Conservation (phyloP, 1,140 invertebrate species). For the Drosophila sulfurigaster region DNA sequence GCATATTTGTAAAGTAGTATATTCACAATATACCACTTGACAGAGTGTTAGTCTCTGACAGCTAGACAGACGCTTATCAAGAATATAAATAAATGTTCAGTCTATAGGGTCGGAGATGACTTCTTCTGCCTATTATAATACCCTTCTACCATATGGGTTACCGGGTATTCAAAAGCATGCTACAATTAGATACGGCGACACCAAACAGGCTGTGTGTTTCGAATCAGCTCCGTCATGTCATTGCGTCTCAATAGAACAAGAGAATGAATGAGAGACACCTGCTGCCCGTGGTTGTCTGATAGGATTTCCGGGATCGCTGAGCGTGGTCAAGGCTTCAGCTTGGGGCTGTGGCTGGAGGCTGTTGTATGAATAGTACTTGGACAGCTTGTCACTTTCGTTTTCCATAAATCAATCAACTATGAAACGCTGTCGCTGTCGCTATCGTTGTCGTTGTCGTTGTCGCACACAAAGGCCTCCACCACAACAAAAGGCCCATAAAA, state of each 20-base stretch:
- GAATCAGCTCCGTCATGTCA: conserved; percentile 37
- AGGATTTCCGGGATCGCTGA: conserved; percentile 75
- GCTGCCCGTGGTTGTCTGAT: conserved; percentile 22
- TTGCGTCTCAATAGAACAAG: conserved; percentile 14
- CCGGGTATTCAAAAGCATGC: neutral
- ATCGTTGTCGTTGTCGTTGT: too few relatives aligned
- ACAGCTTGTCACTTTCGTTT: conserved; percentile 39
- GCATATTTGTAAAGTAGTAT: too few relatives aligned
- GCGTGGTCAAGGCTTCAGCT: conserved; percentile 29
- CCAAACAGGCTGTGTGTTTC: neutral
- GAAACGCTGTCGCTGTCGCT: neutral
- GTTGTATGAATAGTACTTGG: neutral
- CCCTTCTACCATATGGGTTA: too few relatives aligned
- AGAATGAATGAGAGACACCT: conserved; percentile 48
- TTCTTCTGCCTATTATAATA: too few relatives aligned
- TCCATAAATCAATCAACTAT: conserved; percentile 69
- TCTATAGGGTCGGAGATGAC: too few relatives aligned
- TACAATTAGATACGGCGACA: conserved; percentile 36
- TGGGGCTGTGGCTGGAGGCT: neutral
- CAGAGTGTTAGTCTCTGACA: too few relatives aligned
- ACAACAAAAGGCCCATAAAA: conserved; percentile 36
- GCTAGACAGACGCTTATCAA: too few relatives aligned
- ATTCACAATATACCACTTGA: too few relatives aligned
- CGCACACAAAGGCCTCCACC: conserved; percentile 43
- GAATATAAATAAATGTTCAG: too few relatives aligned